Percentiles rank a stretch among this genome's conserved stretches.
These are phyloP conservation scores for Plusia festucae DNA, from an alignment of 2,888 invertebrate species.

Conservation along the genomic window DNA sequence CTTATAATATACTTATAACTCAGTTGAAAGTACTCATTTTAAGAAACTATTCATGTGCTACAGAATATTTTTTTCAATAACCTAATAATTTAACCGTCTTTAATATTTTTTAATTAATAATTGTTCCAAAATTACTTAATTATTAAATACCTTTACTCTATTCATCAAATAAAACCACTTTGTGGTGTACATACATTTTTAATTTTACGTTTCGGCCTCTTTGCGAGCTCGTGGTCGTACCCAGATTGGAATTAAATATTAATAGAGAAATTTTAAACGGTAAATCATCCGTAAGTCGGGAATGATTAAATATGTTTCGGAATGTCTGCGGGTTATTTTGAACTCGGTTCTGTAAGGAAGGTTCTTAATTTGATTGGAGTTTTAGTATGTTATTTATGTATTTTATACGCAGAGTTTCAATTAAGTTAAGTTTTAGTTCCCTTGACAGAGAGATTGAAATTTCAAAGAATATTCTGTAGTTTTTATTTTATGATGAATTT, in stretches of 20 bases:
- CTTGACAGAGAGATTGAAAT: too few relatives aligned
- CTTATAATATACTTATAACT: too few relatives aligned
- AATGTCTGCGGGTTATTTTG: background rate
- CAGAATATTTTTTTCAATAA: background rate
- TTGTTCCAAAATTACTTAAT: background rate
- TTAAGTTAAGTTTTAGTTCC: too few relatives aligned
- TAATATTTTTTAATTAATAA: background rate
- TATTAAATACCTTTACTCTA: slow-evolving; percentile 13
- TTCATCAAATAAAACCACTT: slow-evolving; percentile 13
- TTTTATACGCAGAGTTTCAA: too few relatives aligned
- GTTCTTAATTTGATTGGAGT: background rate
- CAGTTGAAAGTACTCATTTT: too few relatives aligned
- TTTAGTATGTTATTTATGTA: background rate
- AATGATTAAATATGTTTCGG: slow-evolving; percentile 6
- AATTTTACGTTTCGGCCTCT: slow-evolving; percentile 12
- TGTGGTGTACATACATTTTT: slow-evolving; percentile 18
- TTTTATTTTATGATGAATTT: too few relatives aligned
- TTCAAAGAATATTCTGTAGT: too few relatives aligned
- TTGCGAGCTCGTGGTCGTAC: background rate
- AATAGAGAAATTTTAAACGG: slow-evolving; percentile 5
- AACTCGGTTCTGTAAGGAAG: background rate
- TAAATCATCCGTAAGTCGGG: slow-evolving; percentile 10
- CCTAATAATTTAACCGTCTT: background rate
- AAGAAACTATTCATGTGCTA: too few relatives aligned
- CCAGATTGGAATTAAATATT: slow-evolving; percentile 21